Percentiles rank a stretch among this genome's conserved stretches.
Conservation (phyloP, 2,113 vertebrate species). For the Cervus canadensis region DNA sequence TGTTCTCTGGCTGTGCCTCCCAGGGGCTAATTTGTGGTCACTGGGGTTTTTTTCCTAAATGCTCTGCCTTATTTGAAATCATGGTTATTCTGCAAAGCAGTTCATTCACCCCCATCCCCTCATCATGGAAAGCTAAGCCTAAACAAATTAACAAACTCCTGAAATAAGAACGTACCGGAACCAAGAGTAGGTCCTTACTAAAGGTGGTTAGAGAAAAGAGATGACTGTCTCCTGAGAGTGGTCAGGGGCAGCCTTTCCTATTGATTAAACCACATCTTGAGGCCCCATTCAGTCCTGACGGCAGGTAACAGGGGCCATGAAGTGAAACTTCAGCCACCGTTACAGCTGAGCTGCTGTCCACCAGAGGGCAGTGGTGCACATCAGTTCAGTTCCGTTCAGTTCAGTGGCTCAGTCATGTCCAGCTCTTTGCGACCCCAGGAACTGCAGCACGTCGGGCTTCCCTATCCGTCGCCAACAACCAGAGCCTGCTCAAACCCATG, state of each 20-base stretch:
- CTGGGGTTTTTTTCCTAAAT: neutral
- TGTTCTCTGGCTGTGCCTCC: neutral
- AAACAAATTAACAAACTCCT: neutral
- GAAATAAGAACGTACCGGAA: neutral
- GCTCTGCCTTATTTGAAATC: neutral
- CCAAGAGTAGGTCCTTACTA: neutral
- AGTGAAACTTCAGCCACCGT: neutral
- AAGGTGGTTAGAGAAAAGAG: neutral
- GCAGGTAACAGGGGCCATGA: neutral
- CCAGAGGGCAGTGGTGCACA: constrained; percentile 50
- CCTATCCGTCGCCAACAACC: neutral
- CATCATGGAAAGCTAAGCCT: neutral
- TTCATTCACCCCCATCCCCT: neutral
- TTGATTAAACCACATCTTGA: neutral
- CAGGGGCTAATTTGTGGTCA: neutral
- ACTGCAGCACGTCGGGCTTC: neutral
- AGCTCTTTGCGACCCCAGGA: neutral
- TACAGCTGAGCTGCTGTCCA: neutral
- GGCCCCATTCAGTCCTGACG: neutral
- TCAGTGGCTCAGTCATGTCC: neutral
- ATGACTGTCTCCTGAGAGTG: neutral
- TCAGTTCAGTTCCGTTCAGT: neutral
- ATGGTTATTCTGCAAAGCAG: constrained; percentile 1
- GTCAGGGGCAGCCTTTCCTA: neutral
- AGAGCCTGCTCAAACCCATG: neutral